phyloP scores from a whole-genome alignment of 2,797 vertebrate genomes.

The Sorex maritimensis region DNA sequence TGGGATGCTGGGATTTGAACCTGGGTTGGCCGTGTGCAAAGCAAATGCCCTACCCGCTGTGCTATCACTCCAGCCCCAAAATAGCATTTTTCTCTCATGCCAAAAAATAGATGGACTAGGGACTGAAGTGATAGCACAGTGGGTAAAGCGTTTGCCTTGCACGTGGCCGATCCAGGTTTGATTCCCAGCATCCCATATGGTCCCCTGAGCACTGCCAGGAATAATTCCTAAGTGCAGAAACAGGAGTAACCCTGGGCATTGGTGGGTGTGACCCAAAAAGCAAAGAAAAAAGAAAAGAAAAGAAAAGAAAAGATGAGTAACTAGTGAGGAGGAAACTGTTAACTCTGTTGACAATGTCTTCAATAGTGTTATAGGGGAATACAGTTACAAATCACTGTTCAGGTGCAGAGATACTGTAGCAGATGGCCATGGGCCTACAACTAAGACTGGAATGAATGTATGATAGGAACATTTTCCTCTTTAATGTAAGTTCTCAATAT shows the following conservation, averaged over 20 bases:
- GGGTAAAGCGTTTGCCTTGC: too few species aligned
- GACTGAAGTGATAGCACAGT: too few species aligned
- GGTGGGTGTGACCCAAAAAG: too few species aligned
- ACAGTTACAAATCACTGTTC: conserved; percentile 63
- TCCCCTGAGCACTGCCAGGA: too few species aligned
- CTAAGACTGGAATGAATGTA: conserved; percentile 50
- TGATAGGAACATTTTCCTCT: conserved; percentile 46
- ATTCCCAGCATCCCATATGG: too few species aligned
- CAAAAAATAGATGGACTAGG: conserved; percentile 49
- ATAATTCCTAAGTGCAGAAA: too few species aligned
- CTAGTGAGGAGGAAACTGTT: background rate
- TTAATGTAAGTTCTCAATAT: conserved; percentile 63
- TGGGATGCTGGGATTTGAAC: too few species aligned
- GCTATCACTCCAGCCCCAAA: too few species aligned
- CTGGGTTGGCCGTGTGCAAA: too few species aligned
- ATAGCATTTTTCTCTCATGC: conserved; percentile 15
- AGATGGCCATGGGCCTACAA: conserved; percentile 58
- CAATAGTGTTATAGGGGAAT: conserved; percentile 10
- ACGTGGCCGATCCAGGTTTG: too few species aligned
- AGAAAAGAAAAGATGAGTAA: background rate
- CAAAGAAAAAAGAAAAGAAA: conserved; percentile 56
- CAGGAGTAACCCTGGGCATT: too few species aligned
- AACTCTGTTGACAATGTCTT: conserved; percentile 37
- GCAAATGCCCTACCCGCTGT: too few species aligned
- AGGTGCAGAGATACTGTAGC: conserved; percentile 22